Base-by-base conservation (phyloP, 2,888 invertebrate species). In the Meganola albula region DNA sequence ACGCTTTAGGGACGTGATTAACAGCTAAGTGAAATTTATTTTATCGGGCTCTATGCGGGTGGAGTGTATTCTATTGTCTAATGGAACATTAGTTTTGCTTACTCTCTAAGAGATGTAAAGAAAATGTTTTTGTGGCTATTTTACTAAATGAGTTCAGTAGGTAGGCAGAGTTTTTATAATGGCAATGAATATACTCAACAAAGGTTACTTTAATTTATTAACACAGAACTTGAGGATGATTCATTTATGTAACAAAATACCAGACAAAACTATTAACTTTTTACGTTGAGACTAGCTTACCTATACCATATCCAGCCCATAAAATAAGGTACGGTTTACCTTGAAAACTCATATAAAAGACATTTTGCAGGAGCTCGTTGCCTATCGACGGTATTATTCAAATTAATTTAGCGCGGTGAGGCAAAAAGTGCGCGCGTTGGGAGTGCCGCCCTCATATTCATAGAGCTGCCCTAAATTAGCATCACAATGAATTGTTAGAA, bases 331-430 rank as follows among this genome's bases (percentile, higher is more conserved):
- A n/a, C n/a, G n/a, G n/a, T 72, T 69, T 63, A 63, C 71, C 73
- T 67, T 60, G 72, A 60, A 72, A 80, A 74, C 74, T 78, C 76
- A 72, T 75, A 80, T 77, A 76, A 82, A 80, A 77, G 77, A 79
- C 74, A 77, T 78, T 79, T 75, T 59, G 64, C 62, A 45, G 63
- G 57, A 66, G 71, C 68, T 68, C 68, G 73, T 71, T 69, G 74
- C 76, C 74, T 78, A 79, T 83, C 76, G 75, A 66, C 63, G 74
- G 83, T 79, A 80, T 83, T 83, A 83, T 82, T 82, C 78, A 83
- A 82, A 82, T 82, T 80, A 80, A 83, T 82, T 78, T 83, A 77
- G 72, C 74, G 72, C 73, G 71, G 67, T 69, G 75, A 75, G 73
- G 77, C 74, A 82, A 84, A 84, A 83, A 85, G 74, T 80, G 77